Evolutionary conservation across 2,113 vertebrate genomes (phyloP).

Genomic region (Vanacampus margaritifer): DNA sequence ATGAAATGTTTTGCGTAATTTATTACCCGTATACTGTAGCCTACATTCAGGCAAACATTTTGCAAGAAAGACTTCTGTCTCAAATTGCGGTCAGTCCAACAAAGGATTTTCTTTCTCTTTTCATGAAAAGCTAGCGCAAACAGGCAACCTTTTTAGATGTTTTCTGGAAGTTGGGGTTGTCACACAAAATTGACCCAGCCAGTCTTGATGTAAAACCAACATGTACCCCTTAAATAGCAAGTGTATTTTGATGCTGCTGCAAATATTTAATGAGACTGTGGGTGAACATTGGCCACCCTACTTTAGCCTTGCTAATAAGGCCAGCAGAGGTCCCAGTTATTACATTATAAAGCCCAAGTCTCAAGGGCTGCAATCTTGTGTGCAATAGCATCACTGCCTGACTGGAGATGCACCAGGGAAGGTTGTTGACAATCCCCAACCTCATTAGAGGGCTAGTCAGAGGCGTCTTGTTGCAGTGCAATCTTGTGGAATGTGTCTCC

Average conservation of each 20-base stretch:
- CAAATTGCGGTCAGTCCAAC: not conserved
- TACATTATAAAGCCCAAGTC: slow-evolving; percentile 46
- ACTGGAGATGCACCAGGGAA: slow-evolving; percentile 39
- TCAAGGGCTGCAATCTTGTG: slow-evolving; percentile 39
- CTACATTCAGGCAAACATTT: not conserved
- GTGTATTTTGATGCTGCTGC: slow-evolving; percentile 12
- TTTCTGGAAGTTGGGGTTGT: slow-evolving; percentile 6
- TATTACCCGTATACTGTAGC: not conserved
- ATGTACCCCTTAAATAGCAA: slow-evolving; percentile 19
- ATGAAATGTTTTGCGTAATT: not conserved
- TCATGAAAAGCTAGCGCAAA: not conserved
- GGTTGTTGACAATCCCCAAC: slow-evolving; percentile 73
- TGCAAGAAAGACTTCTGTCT: not conserved
- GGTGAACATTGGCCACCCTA: slow-evolving; percentile 35
- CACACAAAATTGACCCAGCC: not conserved
- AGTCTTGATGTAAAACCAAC: slow-evolving; percentile 17
- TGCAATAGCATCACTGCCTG: slow-evolving; percentile 26
- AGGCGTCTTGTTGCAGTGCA: slow-evolving; percentile 58
- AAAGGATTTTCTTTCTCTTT: not conserved
- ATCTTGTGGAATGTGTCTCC: slow-evolving; percentile 70
- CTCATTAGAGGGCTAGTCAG: slow-evolving; percentile 74
- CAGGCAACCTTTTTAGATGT: not conserved
- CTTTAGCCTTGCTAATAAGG: slow-evolving; percentile 55
- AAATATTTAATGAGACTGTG: slow-evolving; percentile 50
- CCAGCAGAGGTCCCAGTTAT: slow-evolving; percentile 53